Percentiles rank a stretch among this genome's conserved stretches.
These are phyloP conservation scores for Formica exsecta DNA, from an alignment of 1,140 invertebrate species.

Conservation along the genomic window DNA sequence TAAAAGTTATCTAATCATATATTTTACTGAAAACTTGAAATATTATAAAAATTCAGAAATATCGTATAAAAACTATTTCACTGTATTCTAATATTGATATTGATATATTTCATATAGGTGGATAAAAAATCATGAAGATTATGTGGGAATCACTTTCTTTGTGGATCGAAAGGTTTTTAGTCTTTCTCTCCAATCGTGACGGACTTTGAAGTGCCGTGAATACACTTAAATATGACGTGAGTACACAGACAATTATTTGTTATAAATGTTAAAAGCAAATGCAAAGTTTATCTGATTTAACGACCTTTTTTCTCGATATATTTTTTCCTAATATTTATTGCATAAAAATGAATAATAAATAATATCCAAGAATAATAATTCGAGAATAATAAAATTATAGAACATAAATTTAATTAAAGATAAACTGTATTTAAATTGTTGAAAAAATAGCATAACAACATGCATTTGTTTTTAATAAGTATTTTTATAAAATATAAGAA, in stretches of 20 bases:
- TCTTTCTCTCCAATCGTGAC: constrained; percentile 72
- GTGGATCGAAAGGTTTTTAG: constrained; percentile 76
- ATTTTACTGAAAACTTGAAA: not conserved
- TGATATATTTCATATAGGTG: constrained; percentile 81
- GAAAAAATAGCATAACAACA: not conserved
- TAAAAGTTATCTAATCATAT: constrained; percentile 1
- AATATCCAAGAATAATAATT: not conserved
- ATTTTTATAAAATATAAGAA: not conserved
- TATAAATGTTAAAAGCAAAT: not conserved
- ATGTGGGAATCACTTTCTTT: constrained; percentile 79
- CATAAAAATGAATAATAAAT: not conserved
- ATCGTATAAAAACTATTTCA: not conserved
- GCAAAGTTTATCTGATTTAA: not conserved
- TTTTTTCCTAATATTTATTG: not conserved
- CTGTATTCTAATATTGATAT: constrained; percentile 65
- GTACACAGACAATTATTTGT: constrained; percentile 67
- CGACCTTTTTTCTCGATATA: not conserved
- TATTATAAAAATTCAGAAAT: not conserved
- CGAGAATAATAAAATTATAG: not conserved
- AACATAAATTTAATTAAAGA: not conserved
- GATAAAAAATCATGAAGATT: constrained; percentile 80
- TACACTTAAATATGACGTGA: constrained; percentile 71
- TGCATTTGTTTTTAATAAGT: not conserved
- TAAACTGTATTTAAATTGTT: not conserved
- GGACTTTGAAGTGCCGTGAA: constrained; percentile 77